Conservation (phyloP, 2,888 invertebrate species). For the Pachycephus smyrnensis region DNA sequence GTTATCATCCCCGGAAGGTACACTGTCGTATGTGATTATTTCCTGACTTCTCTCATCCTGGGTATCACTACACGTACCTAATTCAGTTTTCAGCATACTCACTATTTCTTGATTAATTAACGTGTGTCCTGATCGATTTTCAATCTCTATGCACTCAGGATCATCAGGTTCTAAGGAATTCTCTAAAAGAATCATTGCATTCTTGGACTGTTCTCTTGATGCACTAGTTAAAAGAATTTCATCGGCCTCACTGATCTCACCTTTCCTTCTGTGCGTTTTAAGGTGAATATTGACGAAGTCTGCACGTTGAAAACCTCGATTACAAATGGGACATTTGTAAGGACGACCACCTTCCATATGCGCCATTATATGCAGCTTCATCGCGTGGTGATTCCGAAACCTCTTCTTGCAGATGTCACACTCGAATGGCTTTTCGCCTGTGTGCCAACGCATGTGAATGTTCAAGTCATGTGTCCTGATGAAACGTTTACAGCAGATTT, state of each 20-base stretch:
- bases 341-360: conserved; percentile 5
- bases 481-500: conserved; percentile 1
- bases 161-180: neutral
- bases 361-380: conserved; percentile 4
- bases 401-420: conserved; percentile 5
- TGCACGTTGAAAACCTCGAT: conserved; percentile 2
- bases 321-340: conserved; percentile 6
- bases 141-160: neutral
- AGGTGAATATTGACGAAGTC: neutral
- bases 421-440: conserved; percentile 3
- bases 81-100: conserved; percentile 4
- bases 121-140: neutral
- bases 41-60: neutral
- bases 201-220: neutral
- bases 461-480: conserved; percentile 3
- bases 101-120: conserved; percentile 8
- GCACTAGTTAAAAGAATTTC: neutral
- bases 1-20: neutral
- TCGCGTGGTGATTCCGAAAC: neutral
- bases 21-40: neutral
- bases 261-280: conserved; percentile 5
- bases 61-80: neutral
- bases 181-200: neutral
- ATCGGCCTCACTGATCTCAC: neutral
- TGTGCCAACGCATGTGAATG: conserved; percentile 8